These are phyloP conservation scores for Heliconius ethilla DNA, from an alignment of 2,888 invertebrate genomes.

Conservation along the genomic window DNA sequence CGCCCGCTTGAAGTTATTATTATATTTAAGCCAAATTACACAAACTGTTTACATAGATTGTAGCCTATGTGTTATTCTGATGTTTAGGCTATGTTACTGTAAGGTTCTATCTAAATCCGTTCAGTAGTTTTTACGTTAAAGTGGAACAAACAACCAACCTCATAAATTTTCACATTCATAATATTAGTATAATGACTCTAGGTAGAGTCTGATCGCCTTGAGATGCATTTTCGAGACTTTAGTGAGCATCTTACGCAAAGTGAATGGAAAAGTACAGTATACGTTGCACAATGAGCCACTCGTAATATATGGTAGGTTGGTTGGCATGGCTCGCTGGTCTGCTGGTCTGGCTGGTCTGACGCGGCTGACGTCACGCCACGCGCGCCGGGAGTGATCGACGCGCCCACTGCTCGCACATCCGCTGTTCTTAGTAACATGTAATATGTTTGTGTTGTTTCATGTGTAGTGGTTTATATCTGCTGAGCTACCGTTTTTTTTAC, in stretches of 20 bases:
- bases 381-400: slow-evolving; percentile 64
- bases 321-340: neutral
- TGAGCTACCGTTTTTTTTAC: slow-evolving; percentile 26
- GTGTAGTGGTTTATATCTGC: slow-evolving; percentile 24
- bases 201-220: neutral
- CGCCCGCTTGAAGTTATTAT: no score
- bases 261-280: slow-evolving; percentile 67
- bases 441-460: slow-evolving; percentile 44
- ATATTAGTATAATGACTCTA: neutral
- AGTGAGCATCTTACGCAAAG: slow-evolving; percentile 55
- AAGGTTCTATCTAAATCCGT: no score
- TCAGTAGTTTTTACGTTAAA: no score
- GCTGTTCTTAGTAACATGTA: slow-evolving; percentile 46
- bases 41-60: no score
- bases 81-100: no score
- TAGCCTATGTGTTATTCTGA: no score
- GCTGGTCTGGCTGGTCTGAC: slow-evolving; percentile 50
- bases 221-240: slow-evolving; percentile 4
- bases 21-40: no score
- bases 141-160: no score
- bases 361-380: slow-evolving; percentile 72
- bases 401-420: slow-evolving; percentile 60
- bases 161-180: neutral
- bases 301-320: neutral
- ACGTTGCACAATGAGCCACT: slow-evolving; percentile 46